Percentiles rank a stretch among this genome's conserved stretches.
These are phyloP conservation scores for Oceanites oceanicus DNA, from an alignment of 2,113 vertebrate genomes.

Conservation along the genomic window DNA sequence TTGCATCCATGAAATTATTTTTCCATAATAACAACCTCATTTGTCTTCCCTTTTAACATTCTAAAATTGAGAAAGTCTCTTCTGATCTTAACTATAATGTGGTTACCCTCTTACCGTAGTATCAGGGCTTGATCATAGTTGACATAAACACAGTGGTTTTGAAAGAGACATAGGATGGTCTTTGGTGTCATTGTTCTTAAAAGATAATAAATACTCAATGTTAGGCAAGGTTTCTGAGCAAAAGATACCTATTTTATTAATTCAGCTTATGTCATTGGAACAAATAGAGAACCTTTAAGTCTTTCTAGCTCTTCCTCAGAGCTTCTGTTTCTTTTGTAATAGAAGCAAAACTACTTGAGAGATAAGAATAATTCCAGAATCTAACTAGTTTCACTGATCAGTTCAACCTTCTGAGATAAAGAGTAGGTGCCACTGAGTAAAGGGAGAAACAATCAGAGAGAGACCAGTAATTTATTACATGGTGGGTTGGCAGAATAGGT, in stretches of 20 bases:
- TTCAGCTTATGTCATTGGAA: background rate
- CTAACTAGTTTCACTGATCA: background rate
- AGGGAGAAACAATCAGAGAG: background rate
- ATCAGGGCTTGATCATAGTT: background rate
- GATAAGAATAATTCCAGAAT: background rate
- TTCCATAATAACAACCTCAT: background rate
- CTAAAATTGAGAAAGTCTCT: background rate
- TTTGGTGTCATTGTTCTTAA: background rate
- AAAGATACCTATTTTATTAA: background rate
- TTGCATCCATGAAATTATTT: background rate
- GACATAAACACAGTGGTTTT: background rate
- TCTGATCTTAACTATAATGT: background rate
- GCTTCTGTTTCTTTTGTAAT: background rate
- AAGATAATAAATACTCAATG: background rate
- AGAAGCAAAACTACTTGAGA: background rate
- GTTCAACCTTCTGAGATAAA: background rate
- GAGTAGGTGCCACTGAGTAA: background rate
- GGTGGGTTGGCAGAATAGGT: background rate
- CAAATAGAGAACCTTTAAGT: background rate
- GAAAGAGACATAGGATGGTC: background rate
- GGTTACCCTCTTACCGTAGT: background rate
- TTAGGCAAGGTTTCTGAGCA: background rate
- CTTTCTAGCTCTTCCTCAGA: background rate
- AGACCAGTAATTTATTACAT: background rate
- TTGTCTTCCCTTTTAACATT: background rate